phyloP scores from a whole-genome alignment of 2,888 invertebrate genomes.

The Linyphia triangularis region DNA sequence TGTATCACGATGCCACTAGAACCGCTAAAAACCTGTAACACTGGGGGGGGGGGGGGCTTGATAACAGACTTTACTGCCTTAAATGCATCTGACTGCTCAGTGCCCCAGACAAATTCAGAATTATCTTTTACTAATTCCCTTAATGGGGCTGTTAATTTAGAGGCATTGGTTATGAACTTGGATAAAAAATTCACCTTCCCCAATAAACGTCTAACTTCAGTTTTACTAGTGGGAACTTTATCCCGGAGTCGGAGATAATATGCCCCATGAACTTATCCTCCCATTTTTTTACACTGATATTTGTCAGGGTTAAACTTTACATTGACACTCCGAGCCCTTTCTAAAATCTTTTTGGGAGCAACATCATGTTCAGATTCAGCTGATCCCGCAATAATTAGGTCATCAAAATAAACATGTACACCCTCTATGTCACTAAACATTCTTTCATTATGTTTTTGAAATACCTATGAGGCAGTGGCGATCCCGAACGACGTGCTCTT shows the following conservation, averaged over 20 bases:
- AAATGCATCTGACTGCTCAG: not conserved
- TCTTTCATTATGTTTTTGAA: conserved; percentile 41
- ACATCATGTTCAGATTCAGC: conserved; percentile 10
- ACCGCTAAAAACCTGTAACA: not conserved
- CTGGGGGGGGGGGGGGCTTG: not conserved
- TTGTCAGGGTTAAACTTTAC: conserved; percentile 29
- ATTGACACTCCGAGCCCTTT: conserved; percentile 1
- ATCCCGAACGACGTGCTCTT: conserved; percentile 32
- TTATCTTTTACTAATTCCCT: not conserved
- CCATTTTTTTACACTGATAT: conserved; percentile 19
- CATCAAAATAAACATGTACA: conserved; percentile 53
- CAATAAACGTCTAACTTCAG: conserved; percentile 6
- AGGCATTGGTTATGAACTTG: conserved; percentile 16
- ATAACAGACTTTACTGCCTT: not conserved
- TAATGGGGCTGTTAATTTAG: no score
- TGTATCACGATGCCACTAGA: not conserved
- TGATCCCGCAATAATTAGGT: conserved; percentile 27
- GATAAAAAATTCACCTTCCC: conserved; percentile 25
- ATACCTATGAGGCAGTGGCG: conserved; percentile 21
- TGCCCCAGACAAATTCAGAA: conserved; percentile 6
- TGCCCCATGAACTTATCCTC: no score
- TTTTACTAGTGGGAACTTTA: no score
- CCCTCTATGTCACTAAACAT: conserved; percentile 8
- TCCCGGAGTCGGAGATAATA: no score
- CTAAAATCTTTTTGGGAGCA: conserved; percentile 6